Base-by-base conservation (phyloP, 2,113 vertebrate genomes). In the Larimichthys polyactis region DNA sequence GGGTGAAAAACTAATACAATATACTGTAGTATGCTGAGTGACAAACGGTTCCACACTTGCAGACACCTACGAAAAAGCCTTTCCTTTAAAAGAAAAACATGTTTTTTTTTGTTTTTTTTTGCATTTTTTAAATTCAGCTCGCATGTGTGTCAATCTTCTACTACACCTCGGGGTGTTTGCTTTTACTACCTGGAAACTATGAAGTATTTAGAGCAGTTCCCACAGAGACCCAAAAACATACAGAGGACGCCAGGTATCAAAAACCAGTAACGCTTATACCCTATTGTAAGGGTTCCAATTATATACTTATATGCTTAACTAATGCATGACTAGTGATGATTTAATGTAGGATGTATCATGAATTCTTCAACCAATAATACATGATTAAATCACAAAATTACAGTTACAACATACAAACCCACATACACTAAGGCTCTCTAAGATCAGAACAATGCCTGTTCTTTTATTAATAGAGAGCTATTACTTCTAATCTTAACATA, bases 81-180 rank as follows among this genome's bases (percentile, higher is more conserved):
- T 29, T 27, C n/a, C 27, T 46, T 48, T 2, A 19, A 51, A 70
- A 40, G 40, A 29, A 40, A 8, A 64, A 51, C 4, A 70, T 46
- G 29, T 79, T 81, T 62, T 84, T 71, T 27, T 27, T 27, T 27
- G 1, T 84, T 73, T n/a, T n/a, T n/a, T n/a, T n/a, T n/a, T 79
- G 58, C 83, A 72, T 83, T 67, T 88, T 80, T 83, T 71, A 14
- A 16, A 11, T 36, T 40, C 8, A 40, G 32, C 52, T 72, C 2
- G 1, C 17, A 90, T 89, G 78, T 91, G 90, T 88, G 94, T 77
- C 81, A 79, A 46, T 75, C 87, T 90, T 80, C 89, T 91, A 81
- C 29, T 62, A 12, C 94, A 95, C 95, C 91, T 93, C 93, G 93
- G 62, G 93, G 86, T 90, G 87, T 94, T 85, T 85, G 83, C 71